Conservation (phyloP, 2,113 vertebrate species). For the Girardinichthys multiradiatus region DNA sequence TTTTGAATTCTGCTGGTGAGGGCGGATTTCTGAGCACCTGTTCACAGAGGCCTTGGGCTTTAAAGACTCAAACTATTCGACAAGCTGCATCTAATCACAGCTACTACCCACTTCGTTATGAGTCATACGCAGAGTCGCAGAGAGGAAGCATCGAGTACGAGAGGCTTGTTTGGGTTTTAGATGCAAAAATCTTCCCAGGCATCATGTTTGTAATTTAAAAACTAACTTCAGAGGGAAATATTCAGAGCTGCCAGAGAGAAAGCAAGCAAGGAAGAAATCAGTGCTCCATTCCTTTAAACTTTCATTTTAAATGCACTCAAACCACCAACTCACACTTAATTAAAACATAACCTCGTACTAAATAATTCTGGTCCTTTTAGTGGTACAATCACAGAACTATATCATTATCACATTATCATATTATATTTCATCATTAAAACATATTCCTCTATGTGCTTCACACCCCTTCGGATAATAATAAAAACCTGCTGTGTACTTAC, state of each 20-base stretch:
- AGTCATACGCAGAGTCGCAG: conserved; percentile 37
- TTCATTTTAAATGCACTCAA: not conserved
- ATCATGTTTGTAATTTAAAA: not conserved
- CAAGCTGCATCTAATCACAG: conserved; percentile 11
- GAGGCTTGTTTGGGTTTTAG: not conserved
- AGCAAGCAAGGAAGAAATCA: not conserved
- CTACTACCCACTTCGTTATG: conserved; percentile 27
- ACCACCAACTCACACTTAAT: not conserved
- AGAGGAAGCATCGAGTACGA: conserved; percentile 24
- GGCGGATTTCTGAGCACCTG: conserved; percentile 34
- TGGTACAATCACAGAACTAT: too few species aligned
- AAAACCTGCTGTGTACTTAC: conserved; percentile 70
- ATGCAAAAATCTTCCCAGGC: not conserved
- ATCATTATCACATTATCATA: too few species aligned
- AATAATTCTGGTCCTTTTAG: too few species aligned
- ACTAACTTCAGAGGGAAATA: not conserved
- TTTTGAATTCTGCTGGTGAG: conserved; percentile 16
- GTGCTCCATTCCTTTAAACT: not conserved
- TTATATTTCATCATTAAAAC: not conserved
- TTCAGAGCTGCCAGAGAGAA: not conserved
- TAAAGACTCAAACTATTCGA: conserved; percentile 15
- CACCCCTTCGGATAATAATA: not conserved
- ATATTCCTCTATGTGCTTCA: not conserved
- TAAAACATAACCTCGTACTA: too few species aligned
- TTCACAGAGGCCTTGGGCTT: conserved; percentile 33